Percentiles rank a stretch among this genome's conserved stretches.
Evolutionary conservation across 1,140 invertebrate species (phyloP).

Genomic region (Drosophila trapezifrons): DNA sequence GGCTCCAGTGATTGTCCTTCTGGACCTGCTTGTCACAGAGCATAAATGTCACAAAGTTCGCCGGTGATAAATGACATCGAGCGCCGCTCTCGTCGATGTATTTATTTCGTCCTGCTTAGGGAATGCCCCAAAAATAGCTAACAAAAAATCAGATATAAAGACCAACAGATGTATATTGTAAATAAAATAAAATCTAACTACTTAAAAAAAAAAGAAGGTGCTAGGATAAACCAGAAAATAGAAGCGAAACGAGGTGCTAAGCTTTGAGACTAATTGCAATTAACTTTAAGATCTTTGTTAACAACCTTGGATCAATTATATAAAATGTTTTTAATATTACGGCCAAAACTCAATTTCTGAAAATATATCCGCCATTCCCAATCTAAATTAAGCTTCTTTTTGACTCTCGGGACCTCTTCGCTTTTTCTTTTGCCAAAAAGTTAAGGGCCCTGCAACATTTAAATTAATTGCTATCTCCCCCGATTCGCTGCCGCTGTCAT

Average conservation of each 20-base stretch:
- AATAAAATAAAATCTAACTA: not conserved
- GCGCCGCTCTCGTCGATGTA: constrained; percentile 38
- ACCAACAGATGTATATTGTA: not conserved
- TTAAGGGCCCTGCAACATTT: constrained; percentile 33
- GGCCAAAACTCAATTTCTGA: not conserved
- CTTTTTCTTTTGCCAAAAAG: not conserved
- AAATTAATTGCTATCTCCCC: constrained; percentile 73
- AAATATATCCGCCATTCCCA: not conserved
- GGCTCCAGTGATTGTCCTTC: constrained; percentile 35
- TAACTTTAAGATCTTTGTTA: not conserved
- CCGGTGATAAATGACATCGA: constrained; percentile 70
- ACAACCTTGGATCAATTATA: not conserved
- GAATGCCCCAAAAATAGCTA: not conserved
- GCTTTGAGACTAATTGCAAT: not conserved
- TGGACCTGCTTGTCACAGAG: constrained; percentile 48
- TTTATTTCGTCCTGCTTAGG: constrained; percentile 38
- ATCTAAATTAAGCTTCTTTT: not conserved
- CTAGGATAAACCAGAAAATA: not conserved
- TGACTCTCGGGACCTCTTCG: too few relatives aligned
- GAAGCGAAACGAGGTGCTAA: too few relatives aligned
- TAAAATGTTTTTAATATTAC: not conserved
- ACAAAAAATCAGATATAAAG: not conserved
- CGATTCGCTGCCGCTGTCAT: constrained; percentile 34
- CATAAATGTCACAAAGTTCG: constrained; percentile 79
- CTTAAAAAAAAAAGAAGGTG: not conserved